Evolutionary conservation across 2,888 invertebrate genomes (phyloP).

Genomic region (Cryptus viduatorius): DNA sequence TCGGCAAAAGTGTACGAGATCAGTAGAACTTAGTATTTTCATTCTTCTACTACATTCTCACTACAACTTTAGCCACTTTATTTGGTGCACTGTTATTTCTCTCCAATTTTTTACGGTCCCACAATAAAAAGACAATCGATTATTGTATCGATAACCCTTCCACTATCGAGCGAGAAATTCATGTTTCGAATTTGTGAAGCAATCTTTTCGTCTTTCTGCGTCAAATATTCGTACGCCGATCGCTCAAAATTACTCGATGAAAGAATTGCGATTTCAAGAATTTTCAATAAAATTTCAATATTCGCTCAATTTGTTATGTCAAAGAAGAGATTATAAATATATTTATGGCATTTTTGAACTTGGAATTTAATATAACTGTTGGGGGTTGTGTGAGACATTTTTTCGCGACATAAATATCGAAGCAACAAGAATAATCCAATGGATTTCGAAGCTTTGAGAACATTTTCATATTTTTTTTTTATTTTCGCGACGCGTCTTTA

Average conservation of each 20-base stretch:
- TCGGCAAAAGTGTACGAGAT: background rate
- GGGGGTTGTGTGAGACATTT: constrained; percentile 1
- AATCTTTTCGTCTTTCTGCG: background rate
- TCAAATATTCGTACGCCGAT: background rate
- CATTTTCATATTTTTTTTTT: too few relatives aligned
- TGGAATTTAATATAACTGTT: too few relatives aligned
- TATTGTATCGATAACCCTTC: background rate
- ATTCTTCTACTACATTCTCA: background rate
- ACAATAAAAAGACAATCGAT: background rate
- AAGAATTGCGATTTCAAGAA: background rate
- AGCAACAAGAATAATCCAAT: too few relatives aligned
- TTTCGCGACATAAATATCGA: background rate
- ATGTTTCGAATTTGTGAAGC: background rate
- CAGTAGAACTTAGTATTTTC: background rate
- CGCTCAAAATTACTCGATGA: background rate
- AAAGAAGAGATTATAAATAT: background rate
- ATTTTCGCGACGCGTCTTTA: too few relatives aligned
- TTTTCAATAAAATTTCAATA: background rate
- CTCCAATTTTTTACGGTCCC: background rate
- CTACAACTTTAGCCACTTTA: background rate
- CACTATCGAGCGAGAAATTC: background rate
- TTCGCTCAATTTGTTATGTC: background rate
- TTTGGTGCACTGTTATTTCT: background rate
- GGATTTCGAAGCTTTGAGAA: too few relatives aligned
- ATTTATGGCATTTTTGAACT: background rate